Percentiles rank a stretch among this genome's conserved stretches.
phyloP scores from a whole-genome alignment of 2,888 invertebrate genomes.

The Troglohyphantes excavatus region DNA sequence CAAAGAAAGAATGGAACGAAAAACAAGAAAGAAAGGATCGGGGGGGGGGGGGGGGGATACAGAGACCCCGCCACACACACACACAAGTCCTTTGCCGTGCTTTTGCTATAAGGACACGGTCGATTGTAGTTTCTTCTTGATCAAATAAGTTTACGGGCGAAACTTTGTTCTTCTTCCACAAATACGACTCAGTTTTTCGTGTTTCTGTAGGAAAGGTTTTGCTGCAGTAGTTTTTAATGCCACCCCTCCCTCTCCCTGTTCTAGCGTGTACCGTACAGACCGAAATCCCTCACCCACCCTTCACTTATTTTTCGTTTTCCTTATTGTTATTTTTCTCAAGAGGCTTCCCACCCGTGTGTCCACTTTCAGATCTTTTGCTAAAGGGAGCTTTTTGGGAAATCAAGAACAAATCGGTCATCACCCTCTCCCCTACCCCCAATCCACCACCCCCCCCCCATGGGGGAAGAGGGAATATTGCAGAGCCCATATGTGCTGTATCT shows the following conservation, averaged over 20 bases:
- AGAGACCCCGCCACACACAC: slow-evolving; percentile 3
- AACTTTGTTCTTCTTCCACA: slow-evolving; percentile 78
- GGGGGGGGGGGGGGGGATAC: slow-evolving; percentile 42
- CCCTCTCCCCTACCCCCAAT: neutral
- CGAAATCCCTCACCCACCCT: too few species aligned
- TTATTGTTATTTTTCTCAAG: neutral
- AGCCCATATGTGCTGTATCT: too few species aligned
- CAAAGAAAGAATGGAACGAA: slow-evolving; percentile 71
- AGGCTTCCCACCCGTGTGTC: slow-evolving; percentile 54
- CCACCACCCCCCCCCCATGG: neutral
- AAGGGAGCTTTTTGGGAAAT: slow-evolving; percentile 64
- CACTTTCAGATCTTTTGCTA: slow-evolving; percentile 73
- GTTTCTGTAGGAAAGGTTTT: slow-evolving; percentile 65
- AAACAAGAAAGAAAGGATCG: slow-evolving; percentile 54
- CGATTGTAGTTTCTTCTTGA: slow-evolving; percentile 79
- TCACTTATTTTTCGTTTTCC: slow-evolving; percentile 66
- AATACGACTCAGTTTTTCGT: slow-evolving; percentile 77
- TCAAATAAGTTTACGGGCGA: slow-evolving; percentile 79
- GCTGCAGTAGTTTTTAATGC: slow-evolving; percentile 60
- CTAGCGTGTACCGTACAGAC: neutral
- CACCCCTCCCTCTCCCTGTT: neutral
- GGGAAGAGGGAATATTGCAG: neutral
- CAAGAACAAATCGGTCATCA: slow-evolving; percentile 62
- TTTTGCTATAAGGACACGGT: slow-evolving; percentile 77
- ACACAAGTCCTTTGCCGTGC: slow-evolving; percentile 47